Conservation (phyloP, 2,797 vertebrate genomes). For the Delichon dasypus region DNA sequence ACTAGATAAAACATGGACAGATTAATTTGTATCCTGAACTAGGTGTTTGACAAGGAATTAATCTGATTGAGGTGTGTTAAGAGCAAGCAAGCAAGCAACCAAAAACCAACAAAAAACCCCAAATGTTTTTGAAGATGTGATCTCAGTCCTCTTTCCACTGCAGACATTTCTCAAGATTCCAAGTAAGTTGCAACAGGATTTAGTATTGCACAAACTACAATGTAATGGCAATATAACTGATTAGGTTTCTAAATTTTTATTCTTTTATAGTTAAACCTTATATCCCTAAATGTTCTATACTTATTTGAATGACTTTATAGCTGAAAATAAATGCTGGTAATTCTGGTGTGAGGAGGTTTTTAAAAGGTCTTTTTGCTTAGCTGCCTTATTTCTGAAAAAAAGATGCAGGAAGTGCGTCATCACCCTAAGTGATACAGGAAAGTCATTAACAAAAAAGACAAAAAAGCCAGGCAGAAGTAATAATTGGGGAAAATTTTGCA, state of each 20-base stretch:
- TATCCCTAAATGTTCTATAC: not conserved
- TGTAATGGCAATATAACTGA: not conserved
- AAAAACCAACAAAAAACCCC: fast-evolving
- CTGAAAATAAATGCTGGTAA: not conserved
- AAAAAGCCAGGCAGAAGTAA: not conserved
- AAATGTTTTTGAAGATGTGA: not conserved
- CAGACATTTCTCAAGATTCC: not conserved
- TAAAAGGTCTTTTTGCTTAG: not conserved
- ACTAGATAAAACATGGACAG: not conserved
- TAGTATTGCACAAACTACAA: not conserved
- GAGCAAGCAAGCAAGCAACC: fast-evolving
- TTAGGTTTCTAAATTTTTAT: not conserved
- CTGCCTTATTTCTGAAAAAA: not conserved
- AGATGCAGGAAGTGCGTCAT: not conserved
- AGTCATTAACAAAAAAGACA: not conserved
- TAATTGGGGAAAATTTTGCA: not conserved
- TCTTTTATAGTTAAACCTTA: not conserved
- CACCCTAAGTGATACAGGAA: not conserved
- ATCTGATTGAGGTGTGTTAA: not conserved
- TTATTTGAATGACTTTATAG: not conserved
- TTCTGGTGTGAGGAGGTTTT: not conserved
- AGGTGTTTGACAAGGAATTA: not conserved
- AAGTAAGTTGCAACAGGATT: not conserved
- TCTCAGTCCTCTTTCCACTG: not conserved
- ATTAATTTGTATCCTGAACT: not conserved